Base-by-base conservation (phyloP, 1,140 invertebrate species). In the Venustaconcha ellipsiformis region DNA sequence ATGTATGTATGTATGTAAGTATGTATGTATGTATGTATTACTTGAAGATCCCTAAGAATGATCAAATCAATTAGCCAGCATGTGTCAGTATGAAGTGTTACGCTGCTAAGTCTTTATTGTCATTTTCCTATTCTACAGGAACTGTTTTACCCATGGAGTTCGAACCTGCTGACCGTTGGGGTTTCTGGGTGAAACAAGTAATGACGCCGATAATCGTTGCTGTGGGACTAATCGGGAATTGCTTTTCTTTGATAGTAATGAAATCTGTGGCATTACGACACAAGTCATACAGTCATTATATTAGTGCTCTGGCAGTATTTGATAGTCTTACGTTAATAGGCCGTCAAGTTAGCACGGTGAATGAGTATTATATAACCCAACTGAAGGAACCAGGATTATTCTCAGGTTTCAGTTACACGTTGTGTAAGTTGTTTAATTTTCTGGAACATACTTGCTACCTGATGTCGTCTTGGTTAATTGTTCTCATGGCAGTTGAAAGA, bases 401-500 rank as follows among this genome's bases (percentile, higher is more conserved):
- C 20, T 18, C 63, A 6, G 15, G 60, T 17, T 84, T 82, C 67
- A 60, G 77, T 12, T 66, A 72, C 37, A 26, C 67, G 13, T 75
- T 67, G 26, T 87, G 85, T 75, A 87, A 85, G 70, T 55, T 82
- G 2, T 82, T 79, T 70, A 79, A 80, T 48, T 87, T 83, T 70
- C 26, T 72, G n/a, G 79, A 80, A 59, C 72, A 78, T 60, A 76
- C 85, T 18, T 76, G 78, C 48, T 83, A 83, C 67, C 70, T 87
- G 23, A 86, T 87, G 82, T 82, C 82, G 11, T 83, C 83, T 14
- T 87, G 86, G 86, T 74, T 86, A 8, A 82, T 87, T 17, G 84
- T 86, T 14, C 78, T 73, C 57, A 84, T 87, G 83, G 82, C 86
- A 3, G n/a, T 84, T 14, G 86, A 87, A 66, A 78, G 86, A 59